Evolutionary conservation across 2,113 vertebrate genomes (phyloP).

Genomic region (Hemichromis elongatus): DNA sequence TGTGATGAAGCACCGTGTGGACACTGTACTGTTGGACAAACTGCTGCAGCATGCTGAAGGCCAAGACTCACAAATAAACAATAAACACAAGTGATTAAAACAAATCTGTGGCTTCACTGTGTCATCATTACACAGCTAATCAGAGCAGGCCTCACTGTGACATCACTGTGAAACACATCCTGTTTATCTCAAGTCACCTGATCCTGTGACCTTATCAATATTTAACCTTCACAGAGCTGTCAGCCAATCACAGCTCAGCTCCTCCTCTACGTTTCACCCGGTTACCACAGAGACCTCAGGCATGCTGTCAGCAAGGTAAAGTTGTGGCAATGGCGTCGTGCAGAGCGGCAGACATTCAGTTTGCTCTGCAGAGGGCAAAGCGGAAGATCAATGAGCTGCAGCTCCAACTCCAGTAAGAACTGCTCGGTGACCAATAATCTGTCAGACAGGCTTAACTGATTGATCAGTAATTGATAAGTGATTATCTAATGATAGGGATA

Average conservation of each 20-base stretch:
- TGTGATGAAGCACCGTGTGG: conserved; percentile 55
- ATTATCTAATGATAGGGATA: too few relatives aligned
- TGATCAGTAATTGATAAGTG: neutral
- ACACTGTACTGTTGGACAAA: conserved; percentile 23
- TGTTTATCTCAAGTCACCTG: neutral
- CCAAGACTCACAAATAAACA: neutral
- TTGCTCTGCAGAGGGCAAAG: conserved; percentile 64
- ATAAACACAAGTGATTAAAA: neutral
- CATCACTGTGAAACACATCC: neutral
- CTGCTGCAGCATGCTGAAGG: conserved; percentile 13
- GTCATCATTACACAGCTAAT: neutral
- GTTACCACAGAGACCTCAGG: conserved; percentile 22
- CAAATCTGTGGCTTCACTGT: neutral
- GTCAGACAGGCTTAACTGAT: neutral
- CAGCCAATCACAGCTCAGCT: conserved; percentile 4
- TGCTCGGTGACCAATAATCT: neutral
- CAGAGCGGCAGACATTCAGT: conserved; percentile 44
- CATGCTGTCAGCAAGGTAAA: neutral
- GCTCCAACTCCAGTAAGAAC: conserved; percentile 57
- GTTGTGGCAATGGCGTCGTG: conserved; percentile 46
- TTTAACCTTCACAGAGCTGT: neutral
- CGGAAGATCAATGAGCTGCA: conserved; percentile 61
- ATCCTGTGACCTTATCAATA: conserved; percentile 24
- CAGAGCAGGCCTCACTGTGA: neutral
- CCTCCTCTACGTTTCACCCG: neutral